These are phyloP conservation scores for Laticauda laticaudata DNA, from an alignment of 2,113 vertebrate genomes.

Conservation along the genomic window DNA sequence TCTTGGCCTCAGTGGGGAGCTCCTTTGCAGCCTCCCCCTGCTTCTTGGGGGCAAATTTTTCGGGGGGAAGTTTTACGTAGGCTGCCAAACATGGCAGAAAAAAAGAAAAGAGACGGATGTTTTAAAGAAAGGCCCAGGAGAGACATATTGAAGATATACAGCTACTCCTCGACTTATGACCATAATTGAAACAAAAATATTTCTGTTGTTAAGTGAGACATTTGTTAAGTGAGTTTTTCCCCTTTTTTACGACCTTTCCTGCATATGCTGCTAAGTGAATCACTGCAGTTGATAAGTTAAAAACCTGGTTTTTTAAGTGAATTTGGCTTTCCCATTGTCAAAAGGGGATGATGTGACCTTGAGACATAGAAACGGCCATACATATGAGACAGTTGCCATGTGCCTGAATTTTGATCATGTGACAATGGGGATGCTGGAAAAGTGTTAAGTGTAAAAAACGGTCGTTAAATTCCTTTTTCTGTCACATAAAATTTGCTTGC, in stretches of 20 bases:
- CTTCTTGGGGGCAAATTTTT: constrained; percentile 95
- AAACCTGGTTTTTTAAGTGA: background rate
- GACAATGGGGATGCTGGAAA: background rate
- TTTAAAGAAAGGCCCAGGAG: background rate
- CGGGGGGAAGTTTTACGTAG: constrained; percentile 93
- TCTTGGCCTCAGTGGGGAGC: constrained; percentile 92
- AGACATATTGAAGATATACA: background rate
- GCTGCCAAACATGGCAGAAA: constrained; percentile 65
- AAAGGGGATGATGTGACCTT: background rate
- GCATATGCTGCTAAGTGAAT: background rate
- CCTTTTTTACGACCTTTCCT: background rate
- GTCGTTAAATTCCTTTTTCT: background rate
- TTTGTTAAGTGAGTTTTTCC: background rate
- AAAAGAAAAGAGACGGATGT: background rate
- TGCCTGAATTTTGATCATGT: background rate
- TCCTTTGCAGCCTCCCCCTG: constrained; percentile 89
- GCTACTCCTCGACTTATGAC: background rate
- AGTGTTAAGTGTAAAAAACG: rapidly evolving
- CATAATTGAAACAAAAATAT: too few relatives aligned
- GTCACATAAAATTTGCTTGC: too few relatives aligned
- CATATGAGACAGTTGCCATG: background rate
- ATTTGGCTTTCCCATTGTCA: background rate
- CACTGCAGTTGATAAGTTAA: background rate
- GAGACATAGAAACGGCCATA: background rate
- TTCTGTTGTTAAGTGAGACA: background rate